Evolutionary conservation across 1,140 invertebrate species (phyloP), one percentile per base, ranked within the genome.

Genomic region (Calliphora vicina): DNA sequence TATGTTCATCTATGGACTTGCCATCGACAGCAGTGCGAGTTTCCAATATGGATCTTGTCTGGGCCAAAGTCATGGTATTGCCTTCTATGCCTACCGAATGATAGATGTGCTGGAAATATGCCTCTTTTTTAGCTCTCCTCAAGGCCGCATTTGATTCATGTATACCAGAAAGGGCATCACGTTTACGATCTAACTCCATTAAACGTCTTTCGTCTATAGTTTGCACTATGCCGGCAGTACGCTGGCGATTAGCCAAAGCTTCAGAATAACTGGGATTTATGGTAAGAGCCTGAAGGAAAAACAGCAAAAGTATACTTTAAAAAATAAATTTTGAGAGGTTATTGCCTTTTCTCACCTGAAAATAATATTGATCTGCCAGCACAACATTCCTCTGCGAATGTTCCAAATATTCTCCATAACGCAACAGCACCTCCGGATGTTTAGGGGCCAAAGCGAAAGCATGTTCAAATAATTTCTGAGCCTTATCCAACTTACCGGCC

Each of bases 51-150:
- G 96, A 96, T 84, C 97, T 92, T 0, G 98, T 98, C 91, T 99
- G 96, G 25, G 95, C 94, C n/a, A 99, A 92, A 35, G 97, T 96
- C 95, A 99, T 96, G 1, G 98, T 99, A 87, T 99, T 99, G 2
- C 98, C 98, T 92, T 99, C 98, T 84, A 99, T 98, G 43, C 96
- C 98, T 82, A 98, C 97, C 2, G 97, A 99, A 87, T 99, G 98
- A 91, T 99, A 99, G 83, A 99, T 97, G 90, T 99, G 97, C 87
- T 97, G 95, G 89, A 97, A 98, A 91, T 98, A 99, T 17, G 96
- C 96, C 91, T 99, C 97, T 88, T 97, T 96, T 88, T 98, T 99
- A 1, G 97, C 95, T 85, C 97, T 93, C 84, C 96, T 93, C 81
- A 99, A 92, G 13, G 96, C 95, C 3, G 94, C 92, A 91, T 95